Conservation (phyloP, 30 jellyfish, hydroid and myxozoan species). For the Hydra vulgaris region DNA sequence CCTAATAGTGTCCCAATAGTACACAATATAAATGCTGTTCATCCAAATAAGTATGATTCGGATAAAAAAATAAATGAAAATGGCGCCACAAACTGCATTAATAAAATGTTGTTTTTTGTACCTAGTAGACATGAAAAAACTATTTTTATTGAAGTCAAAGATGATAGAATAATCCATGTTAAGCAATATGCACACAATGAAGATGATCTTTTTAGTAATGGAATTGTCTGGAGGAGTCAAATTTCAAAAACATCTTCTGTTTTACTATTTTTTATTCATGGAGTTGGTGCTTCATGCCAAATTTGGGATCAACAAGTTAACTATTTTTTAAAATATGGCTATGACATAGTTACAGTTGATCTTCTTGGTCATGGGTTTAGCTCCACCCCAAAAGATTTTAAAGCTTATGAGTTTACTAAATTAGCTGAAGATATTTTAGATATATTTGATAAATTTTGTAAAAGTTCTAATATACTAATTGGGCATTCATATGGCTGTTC, state of each 20-base stretch:
- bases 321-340: slow-evolving; percentile 51
- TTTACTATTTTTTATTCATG: slow-evolving; percentile 68
- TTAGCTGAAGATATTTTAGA: slow-evolving; percentile 71
- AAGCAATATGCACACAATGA: slow-evolving; percentile 34
- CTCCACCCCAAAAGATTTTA: slow-evolving; percentile 54
- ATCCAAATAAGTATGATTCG: not conserved
- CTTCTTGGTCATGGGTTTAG: slow-evolving; percentile 92
- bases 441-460: slow-evolving; percentile 57
- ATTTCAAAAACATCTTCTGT: not conserved
- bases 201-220: not conserved
- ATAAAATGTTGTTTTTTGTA: not conserved
- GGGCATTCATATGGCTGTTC: slow-evolving; percentile 99
- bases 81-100: not conserved
- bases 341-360: slow-evolving; percentile 72
- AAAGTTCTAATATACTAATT: slow-evolving; percentile 39
- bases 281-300: slow-evolving; percentile 91
- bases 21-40: slow-evolving; percentile 11
- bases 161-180: slow-evolving; percentile 43
- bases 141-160: slow-evolving; percentile 23
- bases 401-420: slow-evolving; percentile 39
- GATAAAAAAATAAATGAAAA: not conserved
- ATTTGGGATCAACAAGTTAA: slow-evolving; percentile 70
- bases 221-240: slow-evolving; percentile 9
- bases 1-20: slow-evolving; percentile 1
- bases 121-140: slow-evolving; percentile 16